phyloP scores from a whole-genome alignment of 1,140 invertebrate species.

The Dendroctonus ponderosae region DNA sequence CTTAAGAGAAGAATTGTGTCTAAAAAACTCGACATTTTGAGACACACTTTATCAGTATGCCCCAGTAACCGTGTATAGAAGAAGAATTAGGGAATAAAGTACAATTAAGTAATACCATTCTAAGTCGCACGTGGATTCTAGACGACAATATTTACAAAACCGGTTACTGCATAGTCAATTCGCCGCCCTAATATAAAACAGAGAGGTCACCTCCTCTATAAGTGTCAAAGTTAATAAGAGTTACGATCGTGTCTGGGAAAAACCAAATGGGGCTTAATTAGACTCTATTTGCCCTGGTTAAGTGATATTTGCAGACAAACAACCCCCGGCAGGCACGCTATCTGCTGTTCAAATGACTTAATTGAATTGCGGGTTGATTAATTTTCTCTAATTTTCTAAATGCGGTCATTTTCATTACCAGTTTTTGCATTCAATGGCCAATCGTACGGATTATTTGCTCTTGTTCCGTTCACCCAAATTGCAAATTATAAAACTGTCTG shows the following conservation, averaged over 20 bases:
- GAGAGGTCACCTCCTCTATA: constrained; percentile 4
- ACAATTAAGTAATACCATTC: too few relatives aligned
- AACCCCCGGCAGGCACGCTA: constrained; percentile 8
- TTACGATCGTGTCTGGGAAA: constrained; percentile 15
- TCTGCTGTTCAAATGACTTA: constrained; percentile 15
- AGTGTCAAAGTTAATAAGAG: constrained; percentile 14
- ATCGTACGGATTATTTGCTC: too few relatives aligned
- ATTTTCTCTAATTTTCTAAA: constrained; percentile 16
- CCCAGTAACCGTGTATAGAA: too few relatives aligned
- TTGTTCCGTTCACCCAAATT: too few relatives aligned
- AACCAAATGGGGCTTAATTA: constrained; percentile 18
- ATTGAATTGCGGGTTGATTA: constrained; percentile 22
- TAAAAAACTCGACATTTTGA: too few relatives aligned
- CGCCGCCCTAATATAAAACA: not conserved
- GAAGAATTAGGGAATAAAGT: too few relatives aligned
- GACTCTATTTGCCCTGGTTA: constrained; percentile 13
- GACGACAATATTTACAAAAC: too few relatives aligned
- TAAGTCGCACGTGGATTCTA: too few relatives aligned
- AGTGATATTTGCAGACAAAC: constrained; percentile 16
- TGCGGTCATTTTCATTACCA: not conserved
- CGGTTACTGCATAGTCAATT: too few relatives aligned
- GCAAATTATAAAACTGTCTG: not conserved
- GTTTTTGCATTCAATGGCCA: not conserved
- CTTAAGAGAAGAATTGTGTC: too few relatives aligned
- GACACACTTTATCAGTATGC: too few relatives aligned